These are phyloP conservation scores for Lamprotornis superbus DNA, from an alignment of 2,113 vertebrate genomes.

Conservation along the genomic window DNA sequence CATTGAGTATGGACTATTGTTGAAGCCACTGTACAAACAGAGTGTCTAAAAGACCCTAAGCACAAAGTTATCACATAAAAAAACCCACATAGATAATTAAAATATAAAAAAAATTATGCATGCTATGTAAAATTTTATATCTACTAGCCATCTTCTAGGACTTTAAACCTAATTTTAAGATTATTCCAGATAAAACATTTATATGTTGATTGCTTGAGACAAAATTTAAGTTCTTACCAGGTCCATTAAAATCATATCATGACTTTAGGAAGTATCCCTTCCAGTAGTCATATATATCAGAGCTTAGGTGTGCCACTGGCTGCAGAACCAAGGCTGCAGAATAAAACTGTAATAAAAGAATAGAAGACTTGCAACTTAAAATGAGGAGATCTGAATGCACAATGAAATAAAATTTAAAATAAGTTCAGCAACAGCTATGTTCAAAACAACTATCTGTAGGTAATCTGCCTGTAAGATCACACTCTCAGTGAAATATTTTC, in stretches of 20 bases:
- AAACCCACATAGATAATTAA: not conserved
- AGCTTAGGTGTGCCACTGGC: not conserved
- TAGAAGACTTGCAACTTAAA: not conserved
- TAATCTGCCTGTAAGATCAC: not conserved
- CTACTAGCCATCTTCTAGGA: not conserved
- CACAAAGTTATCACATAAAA: not conserved
- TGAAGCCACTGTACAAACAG: not conserved
- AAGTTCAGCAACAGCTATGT: not conserved
- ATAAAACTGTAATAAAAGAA: not conserved
- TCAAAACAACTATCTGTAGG: not conserved
- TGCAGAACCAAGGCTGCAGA: not conserved
- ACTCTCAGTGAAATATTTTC: not conserved
- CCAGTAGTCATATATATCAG: not conserved
- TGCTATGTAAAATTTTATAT: not conserved
- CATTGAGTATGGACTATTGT: rapidly evolving
- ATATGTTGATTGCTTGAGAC: not conserved
- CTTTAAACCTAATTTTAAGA: not conserved
- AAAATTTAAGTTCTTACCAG: not conserved
- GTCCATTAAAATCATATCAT: not conserved
- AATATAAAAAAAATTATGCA: not conserved
- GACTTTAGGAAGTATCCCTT: not conserved
- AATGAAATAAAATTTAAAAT: not conserved
- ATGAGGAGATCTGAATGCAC: not conserved
- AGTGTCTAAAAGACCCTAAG: not conserved
- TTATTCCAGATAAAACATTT: not conserved